Conservation (phyloP, 1,140 invertebrate species). For the Sitobion miscanthi region DNA sequence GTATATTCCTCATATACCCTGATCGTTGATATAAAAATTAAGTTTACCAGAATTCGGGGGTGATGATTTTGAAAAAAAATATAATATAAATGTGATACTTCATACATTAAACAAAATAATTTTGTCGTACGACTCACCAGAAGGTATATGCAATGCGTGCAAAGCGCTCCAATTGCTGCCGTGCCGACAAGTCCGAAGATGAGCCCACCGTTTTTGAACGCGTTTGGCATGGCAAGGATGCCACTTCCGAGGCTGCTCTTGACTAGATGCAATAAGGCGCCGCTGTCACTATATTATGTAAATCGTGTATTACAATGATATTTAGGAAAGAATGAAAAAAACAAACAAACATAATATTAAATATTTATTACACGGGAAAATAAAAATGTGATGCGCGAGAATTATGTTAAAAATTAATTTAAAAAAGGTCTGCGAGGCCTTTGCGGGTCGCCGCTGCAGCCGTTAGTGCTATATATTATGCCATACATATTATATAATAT, state of each 20-base stretch:
- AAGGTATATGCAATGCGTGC: constrained; percentile 65
- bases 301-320: background rate
- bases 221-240: constrained; percentile 69
- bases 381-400: background rate
- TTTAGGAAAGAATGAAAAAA: background rate
- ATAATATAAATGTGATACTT: background rate
- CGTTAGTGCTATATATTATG: background rate
- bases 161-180: constrained; percentile 64
- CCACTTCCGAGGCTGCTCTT: constrained; percentile 69
- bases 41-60: background rate
- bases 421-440: background rate
- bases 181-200: constrained; percentile 64
- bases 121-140: constrained; percentile 61
- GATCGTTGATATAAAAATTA: background rate
- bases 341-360: background rate
- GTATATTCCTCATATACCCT: too few species aligned
- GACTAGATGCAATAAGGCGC: constrained; percentile 65
- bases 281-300: constrained; percentile 62
- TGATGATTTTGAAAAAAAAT: background rate
- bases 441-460: background rate
- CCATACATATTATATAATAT: background rate
- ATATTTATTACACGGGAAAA: background rate
- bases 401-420: too few species aligned
- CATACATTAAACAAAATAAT: background rate
- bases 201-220: constrained; percentile 69